Percentiles rank a stretch among this genome's conserved stretches.
Evolutionary conservation across 1,140 invertebrate genomes (phyloP).

Genomic region (Melipona quadrifasciata): DNA sequence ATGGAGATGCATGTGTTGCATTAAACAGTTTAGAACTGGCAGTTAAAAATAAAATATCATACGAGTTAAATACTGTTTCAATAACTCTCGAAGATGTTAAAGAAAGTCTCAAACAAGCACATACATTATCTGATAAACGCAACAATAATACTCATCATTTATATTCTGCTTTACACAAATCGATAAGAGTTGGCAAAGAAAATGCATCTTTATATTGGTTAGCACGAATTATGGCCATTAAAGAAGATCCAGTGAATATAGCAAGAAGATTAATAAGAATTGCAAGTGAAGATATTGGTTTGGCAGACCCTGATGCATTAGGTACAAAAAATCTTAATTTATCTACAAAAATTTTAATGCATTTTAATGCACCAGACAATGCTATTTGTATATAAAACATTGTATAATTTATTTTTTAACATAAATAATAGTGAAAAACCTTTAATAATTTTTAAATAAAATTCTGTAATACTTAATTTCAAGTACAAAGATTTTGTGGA

Average conservation of each 20-base stretch:
- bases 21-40: slow-evolving; percentile 88
- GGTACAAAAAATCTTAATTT: slow-evolving; percentile 68
- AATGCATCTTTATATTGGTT: slow-evolving; percentile 92
- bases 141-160: slow-evolving; percentile 87
- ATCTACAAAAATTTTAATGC: too few species aligned
- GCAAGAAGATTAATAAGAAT: slow-evolving; percentile 87
- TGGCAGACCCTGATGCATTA: slow-evolving; percentile 82
- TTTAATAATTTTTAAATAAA: background rate
- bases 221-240: slow-evolving; percentile 88
- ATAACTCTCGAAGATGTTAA: slow-evolving; percentile 85
- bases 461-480: background rate
- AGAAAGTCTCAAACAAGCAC: slow-evolving; percentile 83
- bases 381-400: too few species aligned
- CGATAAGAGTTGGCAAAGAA: slow-evolving; percentile 88
- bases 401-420: background rate
- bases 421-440: background rate
- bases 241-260: slow-evolving; percentile 90
- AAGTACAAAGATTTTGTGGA: background rate
- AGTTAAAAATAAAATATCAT: slow-evolving; percentile 80
- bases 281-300: slow-evolving; percentile 87
- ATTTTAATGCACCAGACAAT: too few species aligned
- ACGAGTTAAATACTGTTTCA: slow-evolving; percentile 59
- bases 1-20: slow-evolving; percentile 90
- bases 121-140: slow-evolving; percentile 87
- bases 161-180: slow-evolving; percentile 89